Evolutionary conservation across 2,888 invertebrate genomes (phyloP), one percentile per base, ranked within the genome.

Genomic region (Thereva nobilitata): DNA sequence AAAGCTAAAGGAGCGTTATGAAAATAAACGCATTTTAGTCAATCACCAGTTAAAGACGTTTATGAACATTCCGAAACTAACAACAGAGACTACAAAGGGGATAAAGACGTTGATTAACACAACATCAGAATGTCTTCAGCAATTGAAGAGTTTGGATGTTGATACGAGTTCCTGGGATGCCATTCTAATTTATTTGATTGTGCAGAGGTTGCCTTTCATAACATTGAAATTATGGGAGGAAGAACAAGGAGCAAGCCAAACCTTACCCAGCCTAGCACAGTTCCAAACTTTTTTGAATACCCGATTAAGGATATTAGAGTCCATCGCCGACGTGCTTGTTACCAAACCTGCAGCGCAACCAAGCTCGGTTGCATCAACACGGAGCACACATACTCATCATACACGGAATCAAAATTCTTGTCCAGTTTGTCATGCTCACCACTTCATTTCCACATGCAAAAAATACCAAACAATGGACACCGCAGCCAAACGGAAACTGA

Each of bases 21-120:
- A 70, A 42, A 70, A 68, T 35, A 66, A 65, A 59, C 63, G 67
- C 5, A 66, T 67, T 12, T 45, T 68, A 9, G 63, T 66, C 0
- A 70, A 70, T 38, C 56, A 45, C 7, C 67, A 67, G 53, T 53
- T 69, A 0, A 69, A 67, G 38, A 34, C n/a, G 5, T 37, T 64
- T 38, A 47, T 64, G 38, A 64, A 59, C 64, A 41, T 52, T 8
- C 7, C 59, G 1, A 3, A 12, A 5, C 10, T 52, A 3, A n/a
- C 12, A 0, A 40, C 12, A 23, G 65, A 67, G 23, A 57, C 59
- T 1, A 40, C 52, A 63, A 23, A 9, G 40, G 34, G 42, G 37
- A 52, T 10, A 67, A 67, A 66, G 59, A 63, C 69, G 69, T 68
- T 65, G 66, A 53, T 53, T 9, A 37, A 40, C 37, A 53, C 47